These are phyloP conservation scores for Meloe dianella DNA, from an alignment of 2,888 invertebrate genomes.

Conservation along the genomic window DNA sequence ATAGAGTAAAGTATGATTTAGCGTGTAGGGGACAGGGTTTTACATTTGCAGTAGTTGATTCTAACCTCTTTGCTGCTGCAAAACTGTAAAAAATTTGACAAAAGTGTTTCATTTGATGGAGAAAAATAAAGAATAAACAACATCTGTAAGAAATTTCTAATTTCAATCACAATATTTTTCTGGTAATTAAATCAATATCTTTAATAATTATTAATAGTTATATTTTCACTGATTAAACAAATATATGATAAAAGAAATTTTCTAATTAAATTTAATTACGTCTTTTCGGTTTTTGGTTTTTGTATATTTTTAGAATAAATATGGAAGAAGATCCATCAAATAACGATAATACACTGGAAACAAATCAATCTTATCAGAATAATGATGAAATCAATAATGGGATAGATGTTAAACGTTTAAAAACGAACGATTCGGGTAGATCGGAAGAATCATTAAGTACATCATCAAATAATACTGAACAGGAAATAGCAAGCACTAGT, in stretches of 20 bases:
- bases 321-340: constrained; percentile 48
- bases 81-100: constrained; percentile 19
- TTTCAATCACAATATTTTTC: not conserved
- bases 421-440: constrained; percentile 41
- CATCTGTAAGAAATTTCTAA: constrained; percentile 24
- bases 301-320: constrained; percentile 44
- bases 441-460: constrained; percentile 44
- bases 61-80: not conserved
- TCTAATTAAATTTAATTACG: constrained; percentile 17
- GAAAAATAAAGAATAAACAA: constrained; percentile 9
- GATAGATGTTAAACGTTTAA: constrained; percentile 48
- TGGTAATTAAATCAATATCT: constrained; percentile 14
- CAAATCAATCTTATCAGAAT: not conserved
- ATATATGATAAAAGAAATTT: not conserved
- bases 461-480: constrained; percentile 42
- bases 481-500: constrained; percentile 46
- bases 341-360: constrained; percentile 33
- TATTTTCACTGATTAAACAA: too few species aligned
- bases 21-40: too few species aligned
- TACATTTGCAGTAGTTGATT: too few species aligned
- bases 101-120: constrained; percentile 18
- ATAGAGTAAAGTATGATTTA: too few species aligned
- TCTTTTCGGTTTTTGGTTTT: constrained; percentile 18
- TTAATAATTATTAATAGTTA: too few species aligned
- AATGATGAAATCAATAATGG: constrained; percentile 25